Evolutionary conservation across 2,797 vertebrate species (phyloP).

Genomic region (Pyrrhura leucotis): DNA sequence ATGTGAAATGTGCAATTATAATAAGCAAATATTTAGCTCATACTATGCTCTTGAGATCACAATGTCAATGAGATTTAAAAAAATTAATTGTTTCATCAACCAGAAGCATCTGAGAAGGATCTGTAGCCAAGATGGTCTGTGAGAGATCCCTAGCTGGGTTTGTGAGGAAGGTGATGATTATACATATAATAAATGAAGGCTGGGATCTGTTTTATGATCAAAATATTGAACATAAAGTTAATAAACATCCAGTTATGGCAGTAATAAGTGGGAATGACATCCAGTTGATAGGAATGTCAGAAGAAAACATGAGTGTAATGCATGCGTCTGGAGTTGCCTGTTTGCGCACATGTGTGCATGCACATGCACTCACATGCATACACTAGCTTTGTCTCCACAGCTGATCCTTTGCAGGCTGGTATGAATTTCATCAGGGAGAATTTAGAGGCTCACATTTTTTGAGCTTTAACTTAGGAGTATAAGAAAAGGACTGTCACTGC

Average conservation of each 20-base stretch:
- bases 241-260: not conserved
- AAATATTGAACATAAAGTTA: not conserved
- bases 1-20: slow-evolving; percentile 16
- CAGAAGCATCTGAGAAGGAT: not conserved
- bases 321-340: not conserved
- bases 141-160: not conserved
- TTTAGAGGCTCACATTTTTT: not conserved
- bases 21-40: slow-evolving; percentile 39
- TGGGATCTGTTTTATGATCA: not conserved
- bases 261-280: not conserved
- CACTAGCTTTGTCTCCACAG: rapidly evolving
- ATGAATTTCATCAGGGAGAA: not conserved
- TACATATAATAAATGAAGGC: not conserved
- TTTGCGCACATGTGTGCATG: rapidly evolving
- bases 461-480: not conserved
- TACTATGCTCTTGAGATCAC: not conserved
- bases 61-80: not conserved
- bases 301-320: not conserved
- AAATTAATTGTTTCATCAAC: not conserved
- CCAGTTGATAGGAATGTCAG: not conserved
- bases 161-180: not conserved
- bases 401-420: too few relatives aligned
- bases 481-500: not conserved
- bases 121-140: not conserved
- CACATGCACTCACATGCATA: rapidly evolving